Base-by-base conservation (phyloP, 2,888 invertebrate species). In the Elysia crispata region DNA sequence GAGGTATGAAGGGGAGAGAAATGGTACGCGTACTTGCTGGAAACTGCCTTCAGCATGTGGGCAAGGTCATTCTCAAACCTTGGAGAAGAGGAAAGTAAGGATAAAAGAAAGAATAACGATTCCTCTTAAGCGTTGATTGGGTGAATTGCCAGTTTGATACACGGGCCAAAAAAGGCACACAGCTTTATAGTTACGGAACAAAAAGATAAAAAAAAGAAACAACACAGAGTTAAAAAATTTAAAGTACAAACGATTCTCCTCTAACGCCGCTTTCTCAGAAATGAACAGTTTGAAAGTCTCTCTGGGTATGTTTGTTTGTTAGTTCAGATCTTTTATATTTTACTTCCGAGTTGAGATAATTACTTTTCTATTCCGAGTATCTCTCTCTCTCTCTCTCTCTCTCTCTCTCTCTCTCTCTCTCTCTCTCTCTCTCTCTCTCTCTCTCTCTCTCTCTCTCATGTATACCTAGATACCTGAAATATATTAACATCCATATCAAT, bases 341-440 rank as follows among this genome's bases (percentile, higher is more conserved):
- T 6, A 15, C 67, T 23, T 30, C 15, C 25, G 1, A 1, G 6
- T 30, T 67, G 3, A 6, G 20, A 6, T 6, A 15, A 1, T 33
- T n/a, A 20, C 41, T n/a, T 13, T 41, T 70, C 33, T 33, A n/a
- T 25, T 70, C 70, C 20, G 5, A 11, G 20, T 33, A 18, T 41
- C 73, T 50, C 54, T 49, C 23, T 49, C 49, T 50, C 73, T 73
- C 13, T 8, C 54, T 50, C 49, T 5, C 50, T 73, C 50, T 73
- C 73, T 50, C 50, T 50, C 15, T 50, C 23, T 23, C 23, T 18
- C 23, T 50, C 73, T 50, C 73, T 73, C 73, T 73, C 23, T 73
- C 15, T 73, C 73, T 73, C 50, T 73, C 73, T 73, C 50, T 73
- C 73, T 50, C 54, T 73, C 54, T 73, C 54, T 50, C 49, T 73